Evolutionary conservation across 2,113 vertebrate genomes (phyloP).

Genomic region (Plecotus auritus): DNA sequence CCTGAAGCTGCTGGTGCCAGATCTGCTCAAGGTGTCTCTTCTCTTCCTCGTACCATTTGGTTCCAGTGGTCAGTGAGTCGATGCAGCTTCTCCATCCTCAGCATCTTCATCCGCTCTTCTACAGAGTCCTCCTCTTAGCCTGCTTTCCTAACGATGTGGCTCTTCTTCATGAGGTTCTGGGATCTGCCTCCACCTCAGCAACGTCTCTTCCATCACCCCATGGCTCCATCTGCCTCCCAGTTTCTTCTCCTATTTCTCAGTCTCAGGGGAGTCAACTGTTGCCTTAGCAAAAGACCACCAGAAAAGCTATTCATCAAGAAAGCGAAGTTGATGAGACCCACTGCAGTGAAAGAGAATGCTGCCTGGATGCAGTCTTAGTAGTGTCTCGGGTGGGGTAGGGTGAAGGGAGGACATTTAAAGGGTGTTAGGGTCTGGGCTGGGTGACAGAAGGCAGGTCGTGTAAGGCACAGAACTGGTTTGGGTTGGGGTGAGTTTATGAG

Average conservation of each 20-base stretch:
- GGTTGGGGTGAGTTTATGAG: background rate
- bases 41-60: background rate
- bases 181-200: background rate
- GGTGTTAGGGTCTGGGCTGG: background rate
- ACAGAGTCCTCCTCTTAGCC: background rate
- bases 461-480: background rate
- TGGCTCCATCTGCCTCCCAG: background rate
- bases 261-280: background rate
- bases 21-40: background rate
- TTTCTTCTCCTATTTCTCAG: background rate
- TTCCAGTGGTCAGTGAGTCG: background rate
- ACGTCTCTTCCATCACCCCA: background rate
- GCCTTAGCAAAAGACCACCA: background rate
- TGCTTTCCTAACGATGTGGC: background rate
- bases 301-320: background rate
- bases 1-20: background rate
- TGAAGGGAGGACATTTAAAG: background rate
- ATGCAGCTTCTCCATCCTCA: background rate
- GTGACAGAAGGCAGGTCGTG: background rate
- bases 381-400: background rate
- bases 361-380: background rate
- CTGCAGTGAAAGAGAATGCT: background rate
- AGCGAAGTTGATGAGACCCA: background rate
- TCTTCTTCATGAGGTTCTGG: background rate
- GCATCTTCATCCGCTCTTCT: background rate